Evolutionary conservation across 2,888 invertebrate species (phyloP), one percentile per base, ranked within the genome.

Genomic region (Marronus borbonicus): DNA sequence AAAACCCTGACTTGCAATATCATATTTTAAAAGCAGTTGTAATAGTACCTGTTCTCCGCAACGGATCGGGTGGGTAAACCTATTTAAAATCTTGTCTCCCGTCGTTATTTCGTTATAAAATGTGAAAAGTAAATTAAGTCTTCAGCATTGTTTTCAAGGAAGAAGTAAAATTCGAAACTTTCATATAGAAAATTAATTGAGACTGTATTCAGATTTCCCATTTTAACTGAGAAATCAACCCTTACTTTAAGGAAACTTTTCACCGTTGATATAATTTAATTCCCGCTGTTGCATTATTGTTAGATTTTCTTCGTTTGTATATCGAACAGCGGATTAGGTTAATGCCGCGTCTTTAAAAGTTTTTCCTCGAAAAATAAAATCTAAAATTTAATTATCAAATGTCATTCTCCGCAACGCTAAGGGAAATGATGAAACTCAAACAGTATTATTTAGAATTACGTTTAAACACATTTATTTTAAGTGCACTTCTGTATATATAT

Each of bases 261-360:
- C 44, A 24, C n/a, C 7, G 39, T 20, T n/a, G 3, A 39, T 75
- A 7, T 62, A 75, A 62, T 75, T 44, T 39, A 75, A 75, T 62
- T 64, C 62, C 44, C 20, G 10, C 62, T 2, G 31, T 24, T 72
- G 78, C 79, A 80, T 81, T 79, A 78, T 76, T 74, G 76, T 76
- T 78, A n/a, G 8, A 39, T 39, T 39, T 17, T 17, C 3, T 14
- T 4, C 39, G 3, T 65, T 36, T 17, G 8, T 8, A 44, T 14
- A 3, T 65, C 5, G 44, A 44, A 76, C 80, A 77, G 78, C 60
- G 80, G 79, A 79, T 78, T 75, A 64, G 20, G 24, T 76, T 78
- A 80, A 80, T 76, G 78, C 74, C 75, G 76, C 77, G 72, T 78
- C 80, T 76, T 77, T 79, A 76, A 70, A 80, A 81, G 76, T 78